Base-by-base conservation (phyloP, 2,888 invertebrate species). In the Orthonevra nobilis region DNA sequence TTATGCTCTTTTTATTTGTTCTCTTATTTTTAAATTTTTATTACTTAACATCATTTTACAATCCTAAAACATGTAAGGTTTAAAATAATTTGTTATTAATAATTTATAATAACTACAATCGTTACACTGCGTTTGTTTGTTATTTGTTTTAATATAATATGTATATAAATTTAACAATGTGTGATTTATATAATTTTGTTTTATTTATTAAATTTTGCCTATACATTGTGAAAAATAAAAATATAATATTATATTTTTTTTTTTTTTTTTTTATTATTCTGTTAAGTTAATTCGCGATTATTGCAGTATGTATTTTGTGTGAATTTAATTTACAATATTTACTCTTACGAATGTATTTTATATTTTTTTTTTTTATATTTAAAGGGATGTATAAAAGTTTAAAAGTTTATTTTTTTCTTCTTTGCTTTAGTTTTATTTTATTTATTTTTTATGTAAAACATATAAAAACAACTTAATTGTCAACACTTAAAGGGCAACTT, bases 331-430 rank as follows among this genome's bases (percentile, higher is more conserved):
- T 70, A 73, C 79, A 79, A 48, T 66, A 52, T 42, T 66, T 61
- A 73, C 38, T 79, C 66, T 73, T 56, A 61, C 61, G 44, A 50
- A 73, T 64, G 64, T 48, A 36, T 75, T n/a, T n/a, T n/a, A n/a
- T n/a, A n/a, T n/a, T n/a, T n/a, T n/a, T n/a, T n/a, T n/a, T n/a
- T n/a, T n/a, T 79, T 60, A 73, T 73, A 79, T 73, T 73, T 63
- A 68, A 79, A 73, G 79, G 79, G 79, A 79, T 79, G 73, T 79
- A 79, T 73, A 79, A 79, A 79, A 79, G 79, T 79, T 79, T 60
- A 73, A 77, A 77, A 64, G 58, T 52, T 74, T 60, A 52, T 63
- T 56, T 69, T 23, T 50, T 17, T 36, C 5, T 32, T 23, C 15
- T 40, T 30, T 7, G 12, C 15, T 40, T 48, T 38, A 64, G 19